phyloP scores from a whole-genome alignment of 1,140 invertebrate species.

The Aporrectodea caliginosa region DNA sequence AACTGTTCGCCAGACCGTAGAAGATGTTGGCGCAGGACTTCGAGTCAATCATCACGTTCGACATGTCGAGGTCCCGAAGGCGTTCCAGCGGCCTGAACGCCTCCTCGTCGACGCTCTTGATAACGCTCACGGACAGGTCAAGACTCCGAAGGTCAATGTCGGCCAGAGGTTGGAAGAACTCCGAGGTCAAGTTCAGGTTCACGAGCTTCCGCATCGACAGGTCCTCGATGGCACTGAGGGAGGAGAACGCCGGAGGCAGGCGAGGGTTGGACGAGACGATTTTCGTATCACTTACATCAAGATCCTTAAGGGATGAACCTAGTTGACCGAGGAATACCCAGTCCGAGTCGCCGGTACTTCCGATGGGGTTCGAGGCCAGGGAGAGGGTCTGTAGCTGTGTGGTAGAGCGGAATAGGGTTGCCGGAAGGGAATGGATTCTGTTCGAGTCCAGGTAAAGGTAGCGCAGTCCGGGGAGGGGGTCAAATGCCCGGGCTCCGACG shows the following conservation, averaged over 20 bases:
- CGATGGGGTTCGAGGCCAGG: not conserved
- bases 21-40: not conserved
- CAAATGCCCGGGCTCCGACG: not conserved
- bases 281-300: not conserved
- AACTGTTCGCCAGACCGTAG: not conserved
- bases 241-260: not conserved
- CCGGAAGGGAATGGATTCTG: not conserved
- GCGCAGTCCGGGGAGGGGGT: not conserved
- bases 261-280: not conserved
- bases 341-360: not conserved
- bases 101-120: not conserved
- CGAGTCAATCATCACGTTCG: not conserved
- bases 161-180: not conserved
- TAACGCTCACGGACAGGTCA: not conserved
- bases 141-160: not conserved
- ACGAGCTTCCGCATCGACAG: not conserved
- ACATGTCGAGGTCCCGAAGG: not conserved
- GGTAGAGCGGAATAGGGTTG: not conserved
- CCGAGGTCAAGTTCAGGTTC: not conserved
- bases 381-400: not conserved
- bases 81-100: not conserved
- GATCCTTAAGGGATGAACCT: not conserved
- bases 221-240: not conserved
- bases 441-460: not conserved
- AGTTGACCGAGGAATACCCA: not conserved